These are phyloP conservation scores for Falco rusticolus DNA, from an alignment of 2,797 vertebrate genomes.

Conservation along the genomic window DNA sequence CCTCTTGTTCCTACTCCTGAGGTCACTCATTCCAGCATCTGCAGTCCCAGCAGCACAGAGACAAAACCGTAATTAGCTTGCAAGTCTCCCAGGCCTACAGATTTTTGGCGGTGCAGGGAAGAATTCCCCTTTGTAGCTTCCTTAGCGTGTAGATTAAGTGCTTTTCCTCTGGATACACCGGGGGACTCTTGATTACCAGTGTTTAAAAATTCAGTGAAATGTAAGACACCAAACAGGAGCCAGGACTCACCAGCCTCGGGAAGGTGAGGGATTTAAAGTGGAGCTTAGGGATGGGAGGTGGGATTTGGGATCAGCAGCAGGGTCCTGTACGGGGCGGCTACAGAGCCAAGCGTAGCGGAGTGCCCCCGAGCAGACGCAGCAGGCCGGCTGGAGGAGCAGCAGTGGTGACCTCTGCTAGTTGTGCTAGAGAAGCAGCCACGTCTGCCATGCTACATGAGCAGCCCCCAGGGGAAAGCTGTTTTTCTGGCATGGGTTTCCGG, in stretches of 20 bases:
- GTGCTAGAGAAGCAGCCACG: neutral
- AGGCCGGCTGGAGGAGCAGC: neutral
- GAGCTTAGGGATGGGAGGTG: neutral
- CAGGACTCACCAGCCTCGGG: neutral
- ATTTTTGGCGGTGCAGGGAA: neutral
- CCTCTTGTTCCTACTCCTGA: neutral
- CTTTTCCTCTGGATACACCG: neutral
- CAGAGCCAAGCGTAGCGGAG: neutral
- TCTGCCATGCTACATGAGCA: fast-evolving
- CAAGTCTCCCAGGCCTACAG: neutral
- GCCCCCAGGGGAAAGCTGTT: neutral
- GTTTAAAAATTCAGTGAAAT: neutral
- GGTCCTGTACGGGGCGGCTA: neutral
- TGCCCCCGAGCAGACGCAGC: neutral
- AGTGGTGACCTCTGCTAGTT: neutral
- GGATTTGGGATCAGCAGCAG: neutral
- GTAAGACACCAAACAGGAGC: neutral
- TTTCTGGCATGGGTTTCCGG: too few species aligned
- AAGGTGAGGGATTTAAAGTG: neutral
- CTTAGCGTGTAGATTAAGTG: neutral
- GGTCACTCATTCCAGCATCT: neutral
- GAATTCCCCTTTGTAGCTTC: neutral
- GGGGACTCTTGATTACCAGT: neutral
- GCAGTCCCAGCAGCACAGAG: neutral
- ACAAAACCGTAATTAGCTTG: neutral